Conservation (phyloP, 64 coral and sea anemone species). For the Montipora efflorescens region DNA sequence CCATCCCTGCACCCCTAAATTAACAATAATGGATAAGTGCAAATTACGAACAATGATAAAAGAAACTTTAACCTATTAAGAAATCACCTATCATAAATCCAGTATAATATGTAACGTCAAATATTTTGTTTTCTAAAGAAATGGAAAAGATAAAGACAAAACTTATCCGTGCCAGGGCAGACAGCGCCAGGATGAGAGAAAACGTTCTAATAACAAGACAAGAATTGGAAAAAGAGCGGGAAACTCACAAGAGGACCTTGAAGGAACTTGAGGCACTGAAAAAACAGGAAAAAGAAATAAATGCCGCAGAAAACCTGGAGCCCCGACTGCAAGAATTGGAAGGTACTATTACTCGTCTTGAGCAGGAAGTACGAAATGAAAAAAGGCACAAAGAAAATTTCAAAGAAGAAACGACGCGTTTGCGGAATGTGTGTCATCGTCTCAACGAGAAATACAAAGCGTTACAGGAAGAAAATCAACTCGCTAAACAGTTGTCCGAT, state of each 20-base stretch:
- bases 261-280: conserved; percentile 61
- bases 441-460: background rate
- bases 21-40: too few species aligned
- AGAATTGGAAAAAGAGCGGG: conserved; percentile 33
- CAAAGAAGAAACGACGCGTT: background rate
- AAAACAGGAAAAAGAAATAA: conserved; percentile 18
- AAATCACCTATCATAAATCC: too few species aligned
- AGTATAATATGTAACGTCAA: too few species aligned
- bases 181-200: conserved; percentile 55
- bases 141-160: conserved; percentile 54
- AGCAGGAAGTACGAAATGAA: conserved; percentile 14
- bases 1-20: too few species aligned
- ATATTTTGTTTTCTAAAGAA: too few species aligned
- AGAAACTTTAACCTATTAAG: too few species aligned
- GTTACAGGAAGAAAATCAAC: background rate
- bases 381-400: background rate
- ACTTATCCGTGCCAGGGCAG: conserved; percentile 36
- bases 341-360: background rate
- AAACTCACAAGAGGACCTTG: conserved; percentile 25
- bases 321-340: background rate
- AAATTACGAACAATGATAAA: too few species aligned
- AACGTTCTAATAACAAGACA: background rate
- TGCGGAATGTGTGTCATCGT: background rate
- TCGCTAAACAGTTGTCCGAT: background rate
- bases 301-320: background rate